Evolutionary conservation across 2,113 vertebrate genomes (phyloP).

Genomic region (Megaleporinus macrocephalus): DNA sequence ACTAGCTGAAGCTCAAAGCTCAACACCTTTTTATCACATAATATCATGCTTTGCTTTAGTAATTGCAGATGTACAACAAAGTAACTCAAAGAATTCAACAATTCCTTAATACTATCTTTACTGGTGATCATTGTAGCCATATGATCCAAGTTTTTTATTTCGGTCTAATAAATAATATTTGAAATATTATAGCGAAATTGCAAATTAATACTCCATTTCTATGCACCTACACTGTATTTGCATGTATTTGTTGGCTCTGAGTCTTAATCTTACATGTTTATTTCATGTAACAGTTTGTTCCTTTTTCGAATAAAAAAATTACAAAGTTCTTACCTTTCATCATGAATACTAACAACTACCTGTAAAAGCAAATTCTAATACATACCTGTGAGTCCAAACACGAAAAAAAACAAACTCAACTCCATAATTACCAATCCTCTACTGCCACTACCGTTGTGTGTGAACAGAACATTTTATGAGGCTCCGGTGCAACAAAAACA

Average conservation of each 20-base stretch:
- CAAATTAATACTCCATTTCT: neutral
- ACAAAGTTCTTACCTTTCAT: neutral
- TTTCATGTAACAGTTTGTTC: neutral
- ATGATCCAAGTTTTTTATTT: neutral
- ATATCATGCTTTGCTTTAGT: no score
- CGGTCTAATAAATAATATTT: neutral
- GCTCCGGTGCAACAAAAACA: neutral
- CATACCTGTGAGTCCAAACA: conserved; percentile 67
- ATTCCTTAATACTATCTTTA: no score
- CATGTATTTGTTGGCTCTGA: neutral
- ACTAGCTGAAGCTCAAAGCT: no score
- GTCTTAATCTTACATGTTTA: neutral
- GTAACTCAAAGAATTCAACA: no score
- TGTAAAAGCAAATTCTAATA: conserved; percentile 9
- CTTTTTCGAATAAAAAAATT: neutral
- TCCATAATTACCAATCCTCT: conserved; percentile 25
- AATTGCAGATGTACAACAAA: no score
- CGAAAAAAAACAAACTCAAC: conserved; percentile 45
- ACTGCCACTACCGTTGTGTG: neutral
- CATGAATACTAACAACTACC: no score
- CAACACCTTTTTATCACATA: no score
- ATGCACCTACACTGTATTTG: neutral
- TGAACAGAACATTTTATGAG: conserved; percentile 21
- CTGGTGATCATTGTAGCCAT: no score
- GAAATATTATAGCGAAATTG: neutral